Evolutionary conservation across 2,888 invertebrate species (phyloP).

Genomic region (Drosophila paranaensis): DNA sequence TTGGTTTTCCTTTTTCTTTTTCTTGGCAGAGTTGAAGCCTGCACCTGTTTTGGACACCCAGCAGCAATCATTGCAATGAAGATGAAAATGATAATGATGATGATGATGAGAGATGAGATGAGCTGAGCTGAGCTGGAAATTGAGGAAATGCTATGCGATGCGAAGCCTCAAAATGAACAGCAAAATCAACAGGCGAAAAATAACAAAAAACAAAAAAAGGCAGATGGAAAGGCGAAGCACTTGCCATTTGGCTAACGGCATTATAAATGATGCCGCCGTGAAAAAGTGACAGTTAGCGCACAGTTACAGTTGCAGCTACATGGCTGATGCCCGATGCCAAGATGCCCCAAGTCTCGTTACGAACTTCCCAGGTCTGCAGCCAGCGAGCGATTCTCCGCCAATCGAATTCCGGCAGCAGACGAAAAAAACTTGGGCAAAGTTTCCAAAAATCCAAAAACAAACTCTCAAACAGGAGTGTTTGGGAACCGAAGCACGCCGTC

Average conservation of each 20-base stretch:
- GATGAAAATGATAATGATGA: slow-evolving; percentile 6
- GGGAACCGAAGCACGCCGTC: slow-evolving; percentile 44
- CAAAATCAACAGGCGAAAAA: slow-evolving; percentile 49
- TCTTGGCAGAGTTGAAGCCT: slow-evolving; percentile 21
- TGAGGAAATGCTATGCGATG: slow-evolving; percentile 65
- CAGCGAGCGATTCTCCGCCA: slow-evolving; percentile 14
- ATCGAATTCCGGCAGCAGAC: slow-evolving; percentile 14
- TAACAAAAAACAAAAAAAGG: slow-evolving; percentile 17
- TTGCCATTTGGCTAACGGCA: slow-evolving; percentile 73
- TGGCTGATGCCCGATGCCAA: slow-evolving; percentile 4
- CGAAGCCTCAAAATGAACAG: slow-evolving; percentile 42
- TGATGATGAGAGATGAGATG: slow-evolving; percentile 48
- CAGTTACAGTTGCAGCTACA: slow-evolving; percentile 14
- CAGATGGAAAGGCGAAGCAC: slow-evolving; percentile 31
- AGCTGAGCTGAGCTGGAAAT: slow-evolving; percentile 66
- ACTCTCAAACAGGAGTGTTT: slow-evolving; percentile 20
- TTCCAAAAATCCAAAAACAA: neutral
- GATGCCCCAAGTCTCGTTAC: slow-evolving; percentile 5
- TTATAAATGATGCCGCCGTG: slow-evolving; percentile 72
- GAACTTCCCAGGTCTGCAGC: slow-evolving; percentile 12
- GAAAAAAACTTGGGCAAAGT: neutral
- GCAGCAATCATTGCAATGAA: slow-evolving; percentile 16
- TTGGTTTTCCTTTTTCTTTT: neutral
- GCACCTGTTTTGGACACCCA: slow-evolving; percentile 44
- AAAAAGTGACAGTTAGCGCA: slow-evolving; percentile 70